A percentile compares a stretch with the other conserved stretches of the same genome.
Conservation (phyloP, 2,888 invertebrate genomes). For the Oxytorus armatus region DNA sequence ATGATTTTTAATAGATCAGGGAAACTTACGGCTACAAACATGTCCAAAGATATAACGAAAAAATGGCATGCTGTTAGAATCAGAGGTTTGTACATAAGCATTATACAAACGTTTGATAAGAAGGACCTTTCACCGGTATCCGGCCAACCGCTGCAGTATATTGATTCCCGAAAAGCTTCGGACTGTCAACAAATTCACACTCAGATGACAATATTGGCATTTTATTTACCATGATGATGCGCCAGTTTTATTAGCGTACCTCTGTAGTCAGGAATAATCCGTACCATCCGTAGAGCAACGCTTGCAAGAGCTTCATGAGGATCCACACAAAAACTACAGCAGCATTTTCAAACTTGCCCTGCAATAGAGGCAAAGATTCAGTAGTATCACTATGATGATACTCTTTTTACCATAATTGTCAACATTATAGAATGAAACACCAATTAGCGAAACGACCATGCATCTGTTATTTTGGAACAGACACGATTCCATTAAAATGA, state of each 20-base stretch:
- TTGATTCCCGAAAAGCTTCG: slow-evolving; percentile 66
- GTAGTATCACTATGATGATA: too few species aligned
- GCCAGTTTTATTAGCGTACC: slow-evolving; percentile 1
- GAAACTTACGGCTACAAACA: slow-evolving; percentile 51
- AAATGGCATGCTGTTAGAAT: slow-evolving; percentile 69
- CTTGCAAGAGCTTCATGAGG: slow-evolving; percentile 37
- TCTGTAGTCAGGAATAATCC: slow-evolving; percentile 30
- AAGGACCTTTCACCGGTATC: slow-evolving; percentile 53
- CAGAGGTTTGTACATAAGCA: slow-evolving; percentile 74
- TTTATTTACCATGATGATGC: background rate
- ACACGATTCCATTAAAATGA: too few species aligned
- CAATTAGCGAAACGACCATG: background rate
- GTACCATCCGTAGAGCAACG: slow-evolving; percentile 44
- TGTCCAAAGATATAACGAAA: slow-evolving; percentile 66
- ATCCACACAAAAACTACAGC: slow-evolving; percentile 17
- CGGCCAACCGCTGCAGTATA: slow-evolving; percentile 72
- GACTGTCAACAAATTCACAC: slow-evolving; percentile 63
- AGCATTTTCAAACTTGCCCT: slow-evolving; percentile 8
- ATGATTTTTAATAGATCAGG: background rate
- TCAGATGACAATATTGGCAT: background rate
- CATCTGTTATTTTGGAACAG: too few species aligned
- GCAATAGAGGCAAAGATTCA: background rate
- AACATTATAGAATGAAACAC: too few species aligned
- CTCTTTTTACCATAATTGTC: too few species aligned
- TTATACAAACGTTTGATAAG: slow-evolving; percentile 66